Conservation (phyloP, 2,113 vertebrate genomes). For the Saguinus midas region DNA sequence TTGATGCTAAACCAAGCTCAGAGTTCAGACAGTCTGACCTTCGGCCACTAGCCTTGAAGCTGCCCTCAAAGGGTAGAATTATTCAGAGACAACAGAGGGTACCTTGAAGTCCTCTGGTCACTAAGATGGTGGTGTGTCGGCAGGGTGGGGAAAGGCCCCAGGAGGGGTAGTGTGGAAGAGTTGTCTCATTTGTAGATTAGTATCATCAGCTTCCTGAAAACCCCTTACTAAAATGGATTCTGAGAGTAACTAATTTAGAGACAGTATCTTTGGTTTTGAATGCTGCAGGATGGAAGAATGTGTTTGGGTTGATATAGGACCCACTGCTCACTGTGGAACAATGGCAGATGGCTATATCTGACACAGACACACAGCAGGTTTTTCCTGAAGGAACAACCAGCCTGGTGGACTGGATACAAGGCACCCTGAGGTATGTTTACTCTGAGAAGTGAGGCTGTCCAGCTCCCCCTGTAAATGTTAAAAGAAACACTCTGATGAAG, state of each 20-base stretch:
- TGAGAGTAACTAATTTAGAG: background rate
- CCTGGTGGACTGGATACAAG: background rate
- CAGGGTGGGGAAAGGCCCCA: background rate
- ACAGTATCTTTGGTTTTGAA: background rate
- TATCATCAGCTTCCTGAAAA: background rate
- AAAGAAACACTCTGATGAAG: background rate
- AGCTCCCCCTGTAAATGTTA: background rate
- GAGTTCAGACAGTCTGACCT: background rate
- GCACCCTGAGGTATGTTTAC: background rate
- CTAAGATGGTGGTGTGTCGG: background rate
- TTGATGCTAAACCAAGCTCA: background rate
- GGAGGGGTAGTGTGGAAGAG: background rate
- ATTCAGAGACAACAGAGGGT: background rate
- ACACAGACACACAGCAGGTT: background rate
- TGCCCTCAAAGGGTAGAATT: background rate
- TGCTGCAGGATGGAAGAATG: background rate
- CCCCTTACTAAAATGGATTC: background rate
- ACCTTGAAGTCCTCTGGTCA: background rate
- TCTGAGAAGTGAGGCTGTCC: background rate
- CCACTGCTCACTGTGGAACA: background rate
- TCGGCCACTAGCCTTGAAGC: background rate
- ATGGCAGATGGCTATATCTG: background rate
- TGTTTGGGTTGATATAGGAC: background rate
- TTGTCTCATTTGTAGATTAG: background rate
- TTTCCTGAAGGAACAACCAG: background rate